phyloP scores from a whole-genome alignment of 64 coral and sea anemone species.

The Porites lutea region DNA sequence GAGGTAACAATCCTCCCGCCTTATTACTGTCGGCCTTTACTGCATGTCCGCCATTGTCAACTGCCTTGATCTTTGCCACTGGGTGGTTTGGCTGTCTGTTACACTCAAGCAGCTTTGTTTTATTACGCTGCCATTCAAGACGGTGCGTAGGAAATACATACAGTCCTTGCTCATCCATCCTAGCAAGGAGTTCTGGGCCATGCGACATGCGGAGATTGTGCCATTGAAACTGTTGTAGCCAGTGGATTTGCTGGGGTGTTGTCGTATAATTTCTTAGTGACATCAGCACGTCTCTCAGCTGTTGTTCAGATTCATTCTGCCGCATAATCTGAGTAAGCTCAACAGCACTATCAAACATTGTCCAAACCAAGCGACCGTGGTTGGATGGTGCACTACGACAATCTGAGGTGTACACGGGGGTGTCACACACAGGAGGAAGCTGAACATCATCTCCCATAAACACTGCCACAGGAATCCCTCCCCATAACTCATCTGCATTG shows the following conservation, averaged over 20 bases:
- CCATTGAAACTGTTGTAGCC: constrained; percentile 65
- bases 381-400: constrained; percentile 44
- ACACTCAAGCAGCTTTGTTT: constrained; percentile 41
- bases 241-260: constrained; percentile 27
- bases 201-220: constrained; percentile 25
- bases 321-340: constrained; percentile 39
- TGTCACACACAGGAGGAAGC: constrained; percentile 45
- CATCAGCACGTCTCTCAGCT: constrained; percentile 15
- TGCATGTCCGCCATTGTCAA: constrained; percentile 3
- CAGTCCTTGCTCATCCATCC: constrained; percentile 54
- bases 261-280: constrained; percentile 35
- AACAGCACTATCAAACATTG: constrained; percentile 16
- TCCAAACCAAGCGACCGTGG: constrained; percentile 51
- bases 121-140: constrained; percentile 34
- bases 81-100: constrained; percentile 28
- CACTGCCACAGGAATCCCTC: constrained; percentile 29
- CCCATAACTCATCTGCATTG: constrained; percentile 22
- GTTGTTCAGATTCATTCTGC: constrained; percentile 39
- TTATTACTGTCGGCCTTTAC: constrained; percentile 31
- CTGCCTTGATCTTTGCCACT: constrained; percentile 33
- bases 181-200: constrained; percentile 16
- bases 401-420: constrained; percentile 7
- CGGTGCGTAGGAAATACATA: constrained; percentile 18
- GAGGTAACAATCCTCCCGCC: not conserved
- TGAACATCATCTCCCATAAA: constrained; percentile 59